phyloP scores from a whole-genome alignment of 1,140 invertebrate species.

The Saccostrea glomerata region DNA sequence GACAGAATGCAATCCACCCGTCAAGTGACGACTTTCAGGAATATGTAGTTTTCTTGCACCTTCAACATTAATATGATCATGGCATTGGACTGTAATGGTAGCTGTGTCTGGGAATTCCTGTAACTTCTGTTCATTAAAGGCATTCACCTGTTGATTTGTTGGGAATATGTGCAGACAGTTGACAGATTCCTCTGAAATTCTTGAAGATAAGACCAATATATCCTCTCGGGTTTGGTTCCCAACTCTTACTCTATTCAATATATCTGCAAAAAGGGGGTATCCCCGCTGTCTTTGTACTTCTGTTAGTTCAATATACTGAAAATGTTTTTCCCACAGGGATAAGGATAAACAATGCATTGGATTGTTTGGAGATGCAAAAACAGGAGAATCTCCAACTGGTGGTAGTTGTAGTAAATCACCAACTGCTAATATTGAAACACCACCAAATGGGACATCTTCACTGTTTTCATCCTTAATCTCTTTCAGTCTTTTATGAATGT shows the following conservation, averaged over 20 bases:
- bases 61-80: neutral
- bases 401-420: conserved; percentile 61
- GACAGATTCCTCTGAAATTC: neutral
- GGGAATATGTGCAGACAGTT: conserved; percentile 10
- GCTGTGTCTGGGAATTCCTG: neutral
- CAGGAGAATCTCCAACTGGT: conserved; percentile 38
- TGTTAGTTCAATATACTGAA: neutral
- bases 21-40: neutral
- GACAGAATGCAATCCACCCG: neutral
- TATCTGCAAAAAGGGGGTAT: neutral
- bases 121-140: neutral
- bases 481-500: conserved; percentile 58
- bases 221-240: neutral
- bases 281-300: neutral
- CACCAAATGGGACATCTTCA: conserved; percentile 56
- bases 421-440: conserved; percentile 57
- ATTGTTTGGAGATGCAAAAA: neutral
- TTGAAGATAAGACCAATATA: neutral
- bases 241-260: conserved; percentile 12
- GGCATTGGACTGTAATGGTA: neutral
- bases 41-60: neutral
- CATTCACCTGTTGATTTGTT: neutral
- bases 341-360: neutral
- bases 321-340: neutral
- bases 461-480: conserved; percentile 57